Evolutionary conservation across 2,888 invertebrate species (phyloP).

Genomic region (Caenorhabditis sp.): DNA sequence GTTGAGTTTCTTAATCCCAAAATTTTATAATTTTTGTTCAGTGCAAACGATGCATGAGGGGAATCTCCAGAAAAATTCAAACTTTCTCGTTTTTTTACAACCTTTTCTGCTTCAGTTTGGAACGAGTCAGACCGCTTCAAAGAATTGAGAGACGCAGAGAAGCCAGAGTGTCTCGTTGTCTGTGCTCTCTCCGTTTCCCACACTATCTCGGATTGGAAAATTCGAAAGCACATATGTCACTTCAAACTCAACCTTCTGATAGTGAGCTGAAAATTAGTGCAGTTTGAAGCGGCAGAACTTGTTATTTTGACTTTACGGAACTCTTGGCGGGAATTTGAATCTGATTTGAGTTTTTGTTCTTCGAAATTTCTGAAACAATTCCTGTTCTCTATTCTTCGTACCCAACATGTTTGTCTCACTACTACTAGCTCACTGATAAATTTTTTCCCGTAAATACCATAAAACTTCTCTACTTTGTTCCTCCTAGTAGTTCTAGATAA

Average conservation of each 20-base stretch:
- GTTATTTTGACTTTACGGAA: not conserved
- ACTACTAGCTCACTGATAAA: not conserved
- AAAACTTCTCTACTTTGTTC: conserved; percentile 30
- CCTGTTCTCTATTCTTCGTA: not conserved
- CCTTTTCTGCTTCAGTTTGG: too few relatives aligned
- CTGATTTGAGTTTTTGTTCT: too few relatives aligned
- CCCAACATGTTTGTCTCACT: not conserved
- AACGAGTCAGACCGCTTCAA: too few relatives aligned
- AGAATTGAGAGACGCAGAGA: too few relatives aligned
- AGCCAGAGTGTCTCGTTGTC: too few relatives aligned
- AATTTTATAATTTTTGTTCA: too few relatives aligned
- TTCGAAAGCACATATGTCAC: not conserved
- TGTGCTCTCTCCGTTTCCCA: too few relatives aligned
- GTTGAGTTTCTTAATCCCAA: too few relatives aligned
- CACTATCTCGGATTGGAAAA: not conserved
- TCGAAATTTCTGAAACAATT: not conserved
- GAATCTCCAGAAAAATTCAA: too few relatives aligned
- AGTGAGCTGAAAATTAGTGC: not conserved
- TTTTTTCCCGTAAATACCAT: not conserved
- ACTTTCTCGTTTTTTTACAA: too few relatives aligned
- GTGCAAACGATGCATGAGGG: too few relatives aligned
- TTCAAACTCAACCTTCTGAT: not conserved
- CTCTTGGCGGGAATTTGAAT: too few relatives aligned
- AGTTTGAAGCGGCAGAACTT: not conserved
- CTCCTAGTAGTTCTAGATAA: not conserved